A percentile compares a stretch with the other conserved stretches of the same genome.
phyloP scores from a whole-genome alignment of 1,140 invertebrate species.

The Oedothorax gibbosus region DNA sequence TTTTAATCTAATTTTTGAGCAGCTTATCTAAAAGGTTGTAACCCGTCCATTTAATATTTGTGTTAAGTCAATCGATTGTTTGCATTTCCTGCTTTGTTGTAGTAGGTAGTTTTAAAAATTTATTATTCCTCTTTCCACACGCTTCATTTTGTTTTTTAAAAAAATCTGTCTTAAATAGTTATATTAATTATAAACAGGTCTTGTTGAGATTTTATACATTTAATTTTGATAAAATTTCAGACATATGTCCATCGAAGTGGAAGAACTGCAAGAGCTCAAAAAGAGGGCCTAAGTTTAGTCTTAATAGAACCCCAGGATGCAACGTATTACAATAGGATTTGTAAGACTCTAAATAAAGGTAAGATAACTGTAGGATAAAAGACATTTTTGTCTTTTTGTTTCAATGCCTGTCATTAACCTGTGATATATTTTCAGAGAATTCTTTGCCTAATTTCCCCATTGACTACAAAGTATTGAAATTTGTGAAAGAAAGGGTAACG shows the following conservation, averaged over 20 bases:
- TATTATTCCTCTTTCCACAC: too few species aligned
- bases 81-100: too few species aligned
- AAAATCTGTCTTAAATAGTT: too few species aligned
- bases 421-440: constrained; percentile 72
- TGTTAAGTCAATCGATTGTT: too few species aligned
- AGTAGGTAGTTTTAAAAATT: too few species aligned
- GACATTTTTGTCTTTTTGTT: background rate
- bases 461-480: constrained; percentile 75
- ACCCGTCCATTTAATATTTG: too few species aligned
- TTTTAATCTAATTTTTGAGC: too few species aligned
- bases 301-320: constrained; percentile 91
- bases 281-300: constrained; percentile 90
- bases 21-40: too few species aligned
- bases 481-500: constrained; percentile 79
- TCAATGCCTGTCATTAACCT: background rate
- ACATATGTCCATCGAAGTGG: constrained; percentile 97
- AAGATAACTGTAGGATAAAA: constrained; percentile 62
- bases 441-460: constrained; percentile 87
- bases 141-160: too few species aligned
- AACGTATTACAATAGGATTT: constrained; percentile 79
- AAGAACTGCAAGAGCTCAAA: constrained; percentile 89
- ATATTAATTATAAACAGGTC: too few species aligned
- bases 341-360: constrained; percentile 77
- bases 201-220: too few species aligned
- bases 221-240: constrained; percentile 62